Base-by-base conservation (phyloP, 1,140 invertebrate species). In the Caenorhabditis inopinata region DNA sequence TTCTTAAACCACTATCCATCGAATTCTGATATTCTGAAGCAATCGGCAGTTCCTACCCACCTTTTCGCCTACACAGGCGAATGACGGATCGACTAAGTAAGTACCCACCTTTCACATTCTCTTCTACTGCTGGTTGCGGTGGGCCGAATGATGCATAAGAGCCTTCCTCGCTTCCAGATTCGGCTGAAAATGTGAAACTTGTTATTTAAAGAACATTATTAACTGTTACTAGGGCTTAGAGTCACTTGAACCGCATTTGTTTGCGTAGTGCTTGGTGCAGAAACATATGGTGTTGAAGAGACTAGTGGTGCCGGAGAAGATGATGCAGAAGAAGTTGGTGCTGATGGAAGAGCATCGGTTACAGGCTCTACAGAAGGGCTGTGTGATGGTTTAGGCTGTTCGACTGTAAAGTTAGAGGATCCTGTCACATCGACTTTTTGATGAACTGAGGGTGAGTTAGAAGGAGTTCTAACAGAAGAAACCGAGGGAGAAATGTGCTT, bases 11-110 rank as follows among this genome's bases (percentile, higher is more conserved):
- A n/a, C n/a, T 68, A 68, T 68, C 58, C 35, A 68, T 18, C 6
- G 58, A 38, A 68, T 12, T 68, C 32, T 68, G 58, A 68, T 68
- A 68, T 68, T 68, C 58, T 68, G 58, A 68, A 68, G 23, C 32
- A 21, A 14, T 68, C 58, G n/a, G 21, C 2, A 38, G 6, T 29
- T 11, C 21, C n/a, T n/a, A n/a, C n/a, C n/a, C n/a, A n/a, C n/a
- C n/a, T n/a, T n/a, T n/a, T n/a, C n/a, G n/a, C n/a, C n/a, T n/a
- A n/a, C n/a, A n/a, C n/a, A n/a, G n/a, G n/a, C n/a, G n/a, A n/a
- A n/a, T n/a, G n/a, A n/a, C n/a, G n/a, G n/a, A n/a, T n/a, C n/a
- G n/a, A n/a, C n/a, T n/a, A n/a, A n/a, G n/a, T n/a, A n/a, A n/a
- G n/a, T n/a, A 29, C 51, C 35, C 48, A 68, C 58, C 58, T 21